phyloP scores from a whole-genome alignment of 2,888 invertebrate species.

The Diaperis boleti region DNA sequence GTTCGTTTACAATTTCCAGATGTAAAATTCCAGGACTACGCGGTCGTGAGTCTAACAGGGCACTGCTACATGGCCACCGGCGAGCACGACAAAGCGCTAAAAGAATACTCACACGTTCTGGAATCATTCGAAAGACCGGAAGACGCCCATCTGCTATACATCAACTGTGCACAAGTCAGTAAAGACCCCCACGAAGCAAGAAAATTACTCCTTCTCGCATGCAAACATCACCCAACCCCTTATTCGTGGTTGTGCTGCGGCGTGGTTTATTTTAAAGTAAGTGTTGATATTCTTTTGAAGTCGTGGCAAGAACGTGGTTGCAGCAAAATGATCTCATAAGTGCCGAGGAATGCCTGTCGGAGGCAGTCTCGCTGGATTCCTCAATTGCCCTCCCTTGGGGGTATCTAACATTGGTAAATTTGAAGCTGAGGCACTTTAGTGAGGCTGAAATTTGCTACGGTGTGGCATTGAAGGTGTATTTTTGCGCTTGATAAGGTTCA shows the following conservation, averaged over 20 bases:
- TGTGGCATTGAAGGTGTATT: constrained; percentile 59
- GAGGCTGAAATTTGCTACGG: constrained; percentile 62
- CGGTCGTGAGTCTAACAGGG: constrained; percentile 57
- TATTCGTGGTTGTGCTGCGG: constrained; percentile 61
- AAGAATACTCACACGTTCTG: constrained; percentile 57
- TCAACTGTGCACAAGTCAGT: constrained; percentile 56
- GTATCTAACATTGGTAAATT: constrained; percentile 62
- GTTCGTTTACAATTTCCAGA: too few relatives aligned
- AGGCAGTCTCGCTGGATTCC: constrained; percentile 63
- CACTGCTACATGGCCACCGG: constrained; percentile 57
- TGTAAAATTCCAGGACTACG: constrained; percentile 56
- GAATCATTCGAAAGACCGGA: constrained; percentile 58
- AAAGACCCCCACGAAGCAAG: constrained; percentile 58
- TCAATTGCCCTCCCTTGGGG: constrained; percentile 62
- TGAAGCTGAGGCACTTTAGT: constrained; percentile 54
- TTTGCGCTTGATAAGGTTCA: background rate
- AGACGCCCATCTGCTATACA: constrained; percentile 59
- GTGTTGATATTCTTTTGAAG: constrained; percentile 4
- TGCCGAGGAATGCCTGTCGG: constrained; percentile 64
- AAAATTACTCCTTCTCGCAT: constrained; percentile 58
- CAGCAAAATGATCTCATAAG: constrained; percentile 60
- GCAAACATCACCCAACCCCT: constrained; percentile 61
- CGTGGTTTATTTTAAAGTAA: constrained; percentile 53
- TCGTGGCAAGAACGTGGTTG: constrained; percentile 41
- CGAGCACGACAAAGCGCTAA: constrained; percentile 52